These are phyloP conservation scores for Chironomus tepperi DNA, from an alignment of 1,140 invertebrate genomes.

Conservation along the genomic window DNA sequence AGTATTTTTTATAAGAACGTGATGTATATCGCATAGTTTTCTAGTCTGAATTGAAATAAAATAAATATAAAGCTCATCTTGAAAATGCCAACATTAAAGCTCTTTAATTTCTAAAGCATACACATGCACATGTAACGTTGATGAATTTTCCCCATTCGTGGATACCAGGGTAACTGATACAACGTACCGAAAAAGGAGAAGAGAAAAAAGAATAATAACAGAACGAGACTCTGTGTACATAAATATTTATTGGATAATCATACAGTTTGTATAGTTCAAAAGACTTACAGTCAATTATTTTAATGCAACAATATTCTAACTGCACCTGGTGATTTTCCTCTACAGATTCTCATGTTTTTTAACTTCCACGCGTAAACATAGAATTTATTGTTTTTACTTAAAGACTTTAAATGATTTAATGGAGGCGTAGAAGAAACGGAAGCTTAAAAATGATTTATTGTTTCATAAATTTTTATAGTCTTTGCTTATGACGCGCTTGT, in stretches of 20 bases:
- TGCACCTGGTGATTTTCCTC: constrained; percentile 17
- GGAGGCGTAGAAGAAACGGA: no score
- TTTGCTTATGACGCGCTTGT: no score
- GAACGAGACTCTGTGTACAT: background rate
- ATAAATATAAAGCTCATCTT: background rate
- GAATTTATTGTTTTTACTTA: no score
- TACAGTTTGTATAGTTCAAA: constrained; percentile 1
- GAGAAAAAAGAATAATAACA: background rate
- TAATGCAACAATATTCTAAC: constrained; percentile 20
- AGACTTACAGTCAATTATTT: constrained; percentile 20
- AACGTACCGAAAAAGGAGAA: background rate
- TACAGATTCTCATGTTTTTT: background rate
- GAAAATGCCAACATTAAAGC: background rate
- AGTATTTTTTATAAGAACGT: no score
- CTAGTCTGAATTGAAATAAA: no score
- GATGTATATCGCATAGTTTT: no score
- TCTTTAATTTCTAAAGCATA: background rate
- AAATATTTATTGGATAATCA: constrained; percentile 24
- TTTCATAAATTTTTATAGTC: no score
- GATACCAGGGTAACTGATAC: background rate
- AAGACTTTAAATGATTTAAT: no score
- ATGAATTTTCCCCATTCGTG: background rate
- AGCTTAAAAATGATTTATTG: no score
- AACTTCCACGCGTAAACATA: no score
- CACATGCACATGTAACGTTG: background rate